These are phyloP conservation scores for Pseudochaenichthys georgianus DNA, from an alignment of 2,797 vertebrate species.

Conservation along the genomic window DNA sequence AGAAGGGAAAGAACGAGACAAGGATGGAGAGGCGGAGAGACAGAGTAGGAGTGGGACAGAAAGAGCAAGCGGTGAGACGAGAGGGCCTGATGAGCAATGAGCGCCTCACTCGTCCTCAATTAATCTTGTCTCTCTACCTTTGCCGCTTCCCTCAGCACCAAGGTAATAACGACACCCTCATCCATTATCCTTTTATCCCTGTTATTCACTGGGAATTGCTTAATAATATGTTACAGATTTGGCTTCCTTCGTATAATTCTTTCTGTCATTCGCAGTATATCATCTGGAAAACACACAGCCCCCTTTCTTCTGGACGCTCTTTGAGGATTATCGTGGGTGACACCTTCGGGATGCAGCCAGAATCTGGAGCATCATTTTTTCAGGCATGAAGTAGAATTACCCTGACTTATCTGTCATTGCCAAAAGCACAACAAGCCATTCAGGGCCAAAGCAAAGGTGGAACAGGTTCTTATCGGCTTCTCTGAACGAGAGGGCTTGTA, in stretches of 20 bases:
- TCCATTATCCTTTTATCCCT: constrained; percentile 98
- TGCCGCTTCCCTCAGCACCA: constrained; percentile 90
- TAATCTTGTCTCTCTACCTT: constrained; percentile 98
- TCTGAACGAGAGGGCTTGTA: constrained; percentile 89
- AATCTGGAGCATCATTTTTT: constrained; percentile 81
- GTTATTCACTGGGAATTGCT: constrained; percentile 96
- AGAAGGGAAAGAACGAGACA: constrained; percentile 65
- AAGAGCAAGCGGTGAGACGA: constrained; percentile 67
- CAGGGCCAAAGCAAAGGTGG: constrained; percentile 92
- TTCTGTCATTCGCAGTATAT: constrained; percentile 96
- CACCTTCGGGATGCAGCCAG: constrained; percentile 92
- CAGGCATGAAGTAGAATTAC: constrained; percentile 92
- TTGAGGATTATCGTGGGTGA: constrained; percentile 98
- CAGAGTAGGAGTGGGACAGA: constrained; percentile 66
- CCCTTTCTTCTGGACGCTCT: constrained; percentile 88
- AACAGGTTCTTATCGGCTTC: constrained; percentile 93
- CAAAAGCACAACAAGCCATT: constrained; percentile 96
- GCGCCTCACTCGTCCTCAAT: constrained; percentile 92
- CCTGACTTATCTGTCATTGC: constrained; percentile 97
- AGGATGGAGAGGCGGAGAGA: constrained; percentile 69
- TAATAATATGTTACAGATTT: constrained; percentile 98
- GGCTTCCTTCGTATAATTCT: constrained; percentile 96
- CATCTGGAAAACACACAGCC: constrained; percentile 95
- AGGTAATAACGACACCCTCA: constrained; percentile 96
- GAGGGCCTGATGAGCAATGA: constrained; percentile 85